Evolutionary conservation across 2,113 vertebrate species (phyloP).

Genomic region (Urocitellus parryii): DNA sequence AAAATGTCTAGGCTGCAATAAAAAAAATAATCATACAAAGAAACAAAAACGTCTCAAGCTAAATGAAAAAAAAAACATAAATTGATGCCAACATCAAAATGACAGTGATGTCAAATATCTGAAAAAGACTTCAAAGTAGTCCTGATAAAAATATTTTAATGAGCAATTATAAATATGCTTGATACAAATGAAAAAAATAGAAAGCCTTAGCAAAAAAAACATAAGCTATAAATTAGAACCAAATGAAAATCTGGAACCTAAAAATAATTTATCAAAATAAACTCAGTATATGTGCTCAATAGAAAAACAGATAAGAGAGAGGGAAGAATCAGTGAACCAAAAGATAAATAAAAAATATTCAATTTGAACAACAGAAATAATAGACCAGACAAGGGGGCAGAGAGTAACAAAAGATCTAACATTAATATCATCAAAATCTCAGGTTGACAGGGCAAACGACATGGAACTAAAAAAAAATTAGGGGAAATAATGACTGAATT

Average conservation of each 20-base stretch:
- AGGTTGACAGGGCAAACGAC: no score
- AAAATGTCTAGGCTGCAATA: neutral
- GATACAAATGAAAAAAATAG: neutral
- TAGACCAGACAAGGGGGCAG: neutral
- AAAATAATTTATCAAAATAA: neutral
- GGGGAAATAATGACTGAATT: neutral
- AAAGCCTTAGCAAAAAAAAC: neutral
- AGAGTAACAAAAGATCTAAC: neutral
- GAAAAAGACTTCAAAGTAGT: neutral
- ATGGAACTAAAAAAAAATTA: neutral
- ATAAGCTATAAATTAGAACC: neutral
- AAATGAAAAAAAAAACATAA: neutral
- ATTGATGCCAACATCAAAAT: neutral
- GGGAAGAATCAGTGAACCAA: neutral
- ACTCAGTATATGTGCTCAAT: neutral
- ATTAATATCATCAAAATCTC: neutral
- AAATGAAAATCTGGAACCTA: neutral
- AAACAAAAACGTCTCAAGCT: neutral
- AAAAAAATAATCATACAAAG: neutral
- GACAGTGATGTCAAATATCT: neutral
- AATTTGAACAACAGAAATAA: neutral
- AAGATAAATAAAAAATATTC: neutral
- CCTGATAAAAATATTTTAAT: neutral
- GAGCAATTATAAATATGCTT: neutral
- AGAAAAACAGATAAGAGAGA: neutral